These are phyloP conservation scores for Lepus timidus DNA, from an alignment of 2,113 vertebrate genomes.

Conservation along the genomic window DNA sequence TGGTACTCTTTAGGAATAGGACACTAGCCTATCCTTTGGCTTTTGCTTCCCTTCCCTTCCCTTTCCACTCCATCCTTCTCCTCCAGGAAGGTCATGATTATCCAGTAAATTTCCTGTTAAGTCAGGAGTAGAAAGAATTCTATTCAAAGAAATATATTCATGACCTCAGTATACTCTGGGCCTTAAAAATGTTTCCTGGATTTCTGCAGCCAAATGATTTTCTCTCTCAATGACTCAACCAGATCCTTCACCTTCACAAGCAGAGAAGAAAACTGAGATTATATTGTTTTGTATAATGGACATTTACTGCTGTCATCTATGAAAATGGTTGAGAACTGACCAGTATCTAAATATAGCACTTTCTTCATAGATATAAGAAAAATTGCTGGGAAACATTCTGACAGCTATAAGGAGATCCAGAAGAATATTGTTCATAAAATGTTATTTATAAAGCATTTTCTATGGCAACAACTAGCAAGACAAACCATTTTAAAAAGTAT, in stretches of 20 bases:
- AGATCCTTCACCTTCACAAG: neutral
- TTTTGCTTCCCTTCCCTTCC: neutral
- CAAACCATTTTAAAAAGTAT: conserved; percentile 19
- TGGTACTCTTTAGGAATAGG: conserved; percentile 27
- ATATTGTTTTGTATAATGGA: neutral
- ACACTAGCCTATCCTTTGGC: neutral
- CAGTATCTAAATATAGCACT: neutral
- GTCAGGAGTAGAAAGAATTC: conserved; percentile 49
- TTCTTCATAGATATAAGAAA: conserved; percentile 32
- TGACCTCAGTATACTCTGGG: neutral
- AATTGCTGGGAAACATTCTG: conserved; percentile 17
- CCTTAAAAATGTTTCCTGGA: neutral
- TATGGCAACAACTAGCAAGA: conserved; percentile 49
- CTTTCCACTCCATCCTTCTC: no score
- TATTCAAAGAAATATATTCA: conserved; percentile 10
- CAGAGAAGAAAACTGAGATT: neutral
- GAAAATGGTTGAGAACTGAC: conserved; percentile 34
- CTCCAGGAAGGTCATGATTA: neutral
- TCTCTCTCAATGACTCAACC: conserved; percentile 11
- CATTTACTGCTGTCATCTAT: neutral
- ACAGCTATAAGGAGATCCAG: conserved; percentile 40
- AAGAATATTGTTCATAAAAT: conserved; percentile 38
- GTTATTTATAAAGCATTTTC: conserved; percentile 61
- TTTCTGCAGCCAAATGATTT: neutral
- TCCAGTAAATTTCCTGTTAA: conserved; percentile 49